Conservation (phyloP, 2,888 invertebrate genomes). For the Ophion costatus region DNA sequence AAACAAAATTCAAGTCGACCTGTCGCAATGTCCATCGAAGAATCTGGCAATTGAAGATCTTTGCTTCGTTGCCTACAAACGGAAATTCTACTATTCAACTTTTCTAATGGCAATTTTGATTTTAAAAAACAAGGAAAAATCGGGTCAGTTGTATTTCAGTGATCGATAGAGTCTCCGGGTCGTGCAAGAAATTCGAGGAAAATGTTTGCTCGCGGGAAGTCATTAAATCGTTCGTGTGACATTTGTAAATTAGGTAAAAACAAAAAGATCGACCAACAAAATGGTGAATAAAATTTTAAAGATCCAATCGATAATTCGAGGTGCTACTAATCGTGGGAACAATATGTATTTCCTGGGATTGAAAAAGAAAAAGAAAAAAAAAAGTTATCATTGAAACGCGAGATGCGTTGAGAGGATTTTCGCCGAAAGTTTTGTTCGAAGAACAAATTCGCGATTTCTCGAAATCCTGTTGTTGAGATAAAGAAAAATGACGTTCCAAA, state of each 20-base stretch:
- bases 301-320: slow-evolving; percentile 65
- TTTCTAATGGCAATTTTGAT: not conserved
- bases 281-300: slow-evolving; percentile 53
- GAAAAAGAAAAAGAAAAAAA: slow-evolving; percentile 21
- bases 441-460: slow-evolving; percentile 52
- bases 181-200: slow-evolving; percentile 53
- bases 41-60: slow-evolving; percentile 9
- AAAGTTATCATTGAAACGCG: slow-evolving; percentile 40
- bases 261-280: slow-evolving; percentile 32
- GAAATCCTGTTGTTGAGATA: slow-evolving; percentile 53
- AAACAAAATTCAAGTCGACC: not conserved
- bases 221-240: slow-evolving; percentile 53
- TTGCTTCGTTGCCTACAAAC: not conserved
- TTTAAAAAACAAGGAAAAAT: not conserved
- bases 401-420: slow-evolving; percentile 44
- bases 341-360: slow-evolving; percentile 53
- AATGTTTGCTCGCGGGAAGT: slow-evolving; percentile 37
- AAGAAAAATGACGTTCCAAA: slow-evolving; percentile 44
- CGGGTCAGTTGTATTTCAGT: slow-evolving; percentile 53
- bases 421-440: slow-evolving; percentile 53
- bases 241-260: slow-evolving; percentile 54
- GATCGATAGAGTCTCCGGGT: slow-evolving; percentile 56
- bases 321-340: slow-evolving; percentile 66
- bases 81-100: not conserved
- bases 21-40: slow-evolving; percentile 9